Percentiles rank a stretch among this genome's conserved stretches.
phyloP scores from a whole-genome alignment of 2,797 vertebrate species.

The Labeo calbasu region DNA sequence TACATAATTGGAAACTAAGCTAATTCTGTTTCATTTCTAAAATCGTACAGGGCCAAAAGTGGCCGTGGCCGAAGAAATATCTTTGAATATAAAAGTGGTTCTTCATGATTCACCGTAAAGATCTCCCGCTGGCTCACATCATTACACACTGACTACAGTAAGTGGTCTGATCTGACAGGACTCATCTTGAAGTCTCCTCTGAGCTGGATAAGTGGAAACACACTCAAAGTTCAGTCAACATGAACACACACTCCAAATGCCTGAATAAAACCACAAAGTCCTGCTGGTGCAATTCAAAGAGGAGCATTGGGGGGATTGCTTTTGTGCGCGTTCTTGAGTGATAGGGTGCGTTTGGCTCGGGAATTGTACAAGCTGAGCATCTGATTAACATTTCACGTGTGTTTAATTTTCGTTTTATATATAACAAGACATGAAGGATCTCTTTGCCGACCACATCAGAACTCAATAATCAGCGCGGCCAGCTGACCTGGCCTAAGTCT shows the following conservation, averaged over 20 bases:
- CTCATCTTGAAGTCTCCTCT: constrained; percentile 3
- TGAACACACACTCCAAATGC: constrained; percentile 32
- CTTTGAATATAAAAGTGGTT: neutral
- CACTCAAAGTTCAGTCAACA: constrained; percentile 19
- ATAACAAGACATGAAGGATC: constrained; percentile 31
- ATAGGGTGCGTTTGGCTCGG: constrained; percentile 11
- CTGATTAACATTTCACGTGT: constrained; percentile 42
- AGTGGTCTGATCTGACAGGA: constrained; percentile 28
- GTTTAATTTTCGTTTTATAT: constrained; percentile 22
- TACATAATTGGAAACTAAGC: neutral
- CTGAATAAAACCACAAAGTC: constrained; percentile 11
- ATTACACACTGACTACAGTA: constrained; percentile 37
- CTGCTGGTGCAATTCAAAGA: constrained; percentile 8
- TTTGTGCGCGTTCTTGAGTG: constrained; percentile 36
- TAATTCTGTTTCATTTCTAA: neutral
- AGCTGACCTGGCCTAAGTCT: constrained; percentile 11
- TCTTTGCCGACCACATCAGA: constrained; percentile 7
- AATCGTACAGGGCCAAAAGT: neutral
- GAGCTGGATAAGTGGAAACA: constrained; percentile 44
- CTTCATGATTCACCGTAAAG: neutral
- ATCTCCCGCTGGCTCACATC: constrained; percentile 26
- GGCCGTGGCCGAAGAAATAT: neutral
- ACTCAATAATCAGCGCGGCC: constrained; percentile 12
- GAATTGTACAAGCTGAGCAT: constrained; percentile 7
- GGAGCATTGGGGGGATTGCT: neutral